These are phyloP conservation scores for Neotoma lepida DNA, from an alignment of 2,113 vertebrate species.

Conservation along the genomic window DNA sequence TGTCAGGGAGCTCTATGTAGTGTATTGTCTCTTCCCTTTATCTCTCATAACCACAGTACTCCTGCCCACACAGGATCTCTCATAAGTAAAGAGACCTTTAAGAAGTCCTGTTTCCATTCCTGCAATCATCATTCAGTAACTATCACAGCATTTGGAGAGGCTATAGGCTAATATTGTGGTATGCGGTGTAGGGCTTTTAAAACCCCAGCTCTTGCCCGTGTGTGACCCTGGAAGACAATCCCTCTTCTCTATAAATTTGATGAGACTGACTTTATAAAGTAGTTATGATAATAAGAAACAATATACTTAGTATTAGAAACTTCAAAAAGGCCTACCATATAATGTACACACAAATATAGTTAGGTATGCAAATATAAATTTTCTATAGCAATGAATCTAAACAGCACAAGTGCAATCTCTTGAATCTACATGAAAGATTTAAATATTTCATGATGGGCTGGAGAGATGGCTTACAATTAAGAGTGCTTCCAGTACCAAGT, in stretches of 20 bases:
- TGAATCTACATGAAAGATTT: slow-evolving; percentile 20
- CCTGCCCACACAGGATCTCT: neutral
- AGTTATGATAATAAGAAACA: neutral
- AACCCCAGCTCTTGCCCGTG: neutral
- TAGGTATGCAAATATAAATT: slow-evolving; percentile 8
- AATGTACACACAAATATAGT: neutral
- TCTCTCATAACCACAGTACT: neutral
- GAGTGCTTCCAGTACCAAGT: neutral
- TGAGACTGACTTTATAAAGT: neutral
- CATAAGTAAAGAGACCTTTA: neutral
- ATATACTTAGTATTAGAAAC: neutral
- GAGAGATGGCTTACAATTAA: neutral
- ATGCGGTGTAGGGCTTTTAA: neutral
- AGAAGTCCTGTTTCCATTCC: neutral
- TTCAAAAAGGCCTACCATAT: neutral
- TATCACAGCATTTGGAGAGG: neutral
- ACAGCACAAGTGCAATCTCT: slow-evolving; percentile 21
- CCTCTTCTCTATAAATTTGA: neutral
- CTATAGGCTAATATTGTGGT: neutral
- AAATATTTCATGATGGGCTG: neutral
- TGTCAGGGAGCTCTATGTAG: neutral
- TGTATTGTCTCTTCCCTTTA: neutral
- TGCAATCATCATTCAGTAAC: neutral
- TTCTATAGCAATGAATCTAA: slow-evolving; percentile 8
- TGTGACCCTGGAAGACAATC: neutral